Conservation (phyloP, 1,140 invertebrate species). For the Gryllus bimaculatus region DNA sequence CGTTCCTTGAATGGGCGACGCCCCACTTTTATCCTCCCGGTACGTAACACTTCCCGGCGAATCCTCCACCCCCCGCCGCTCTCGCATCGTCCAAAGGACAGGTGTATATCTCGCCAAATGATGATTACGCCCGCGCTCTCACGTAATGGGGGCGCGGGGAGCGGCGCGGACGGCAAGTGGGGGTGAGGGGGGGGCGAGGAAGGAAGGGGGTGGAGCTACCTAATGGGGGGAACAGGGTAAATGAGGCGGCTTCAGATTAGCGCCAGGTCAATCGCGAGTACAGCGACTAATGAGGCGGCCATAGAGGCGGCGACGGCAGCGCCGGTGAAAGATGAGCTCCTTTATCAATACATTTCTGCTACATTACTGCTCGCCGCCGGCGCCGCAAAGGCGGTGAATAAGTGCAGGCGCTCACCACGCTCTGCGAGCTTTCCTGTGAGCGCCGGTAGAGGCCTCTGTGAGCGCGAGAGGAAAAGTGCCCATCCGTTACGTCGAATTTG, state of each 20-base stretch:
- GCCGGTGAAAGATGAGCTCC: neutral
- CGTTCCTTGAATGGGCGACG: neutral
- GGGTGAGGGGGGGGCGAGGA: too few species aligned
- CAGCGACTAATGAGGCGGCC: neutral
- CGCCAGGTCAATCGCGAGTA: neutral
- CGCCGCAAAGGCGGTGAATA: too few species aligned
- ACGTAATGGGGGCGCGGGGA: neutral
- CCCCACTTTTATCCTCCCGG: neutral
- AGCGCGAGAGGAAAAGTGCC: too few species aligned
- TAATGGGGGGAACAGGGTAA: neutral
- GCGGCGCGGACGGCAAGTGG: too few species aligned
- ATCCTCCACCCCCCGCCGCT: neutral
- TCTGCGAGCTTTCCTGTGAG: too few species aligned
- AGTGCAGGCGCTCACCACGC: too few species aligned
- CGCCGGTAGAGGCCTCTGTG: too few species aligned
- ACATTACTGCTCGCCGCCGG: too few species aligned
- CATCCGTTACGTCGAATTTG: too few species aligned
- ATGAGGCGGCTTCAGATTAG: neutral
- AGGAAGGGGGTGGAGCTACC: neutral
- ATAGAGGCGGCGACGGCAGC: neutral
- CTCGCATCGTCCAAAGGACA: neutral
- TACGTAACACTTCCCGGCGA: neutral
- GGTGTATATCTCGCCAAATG: conserved; percentile 1
- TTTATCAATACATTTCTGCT: neutral
- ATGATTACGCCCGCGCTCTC: neutral